Base-by-base conservation (phyloP, 2,797 vertebrate genomes). In the Sphaeramia orbicularis region DNA sequence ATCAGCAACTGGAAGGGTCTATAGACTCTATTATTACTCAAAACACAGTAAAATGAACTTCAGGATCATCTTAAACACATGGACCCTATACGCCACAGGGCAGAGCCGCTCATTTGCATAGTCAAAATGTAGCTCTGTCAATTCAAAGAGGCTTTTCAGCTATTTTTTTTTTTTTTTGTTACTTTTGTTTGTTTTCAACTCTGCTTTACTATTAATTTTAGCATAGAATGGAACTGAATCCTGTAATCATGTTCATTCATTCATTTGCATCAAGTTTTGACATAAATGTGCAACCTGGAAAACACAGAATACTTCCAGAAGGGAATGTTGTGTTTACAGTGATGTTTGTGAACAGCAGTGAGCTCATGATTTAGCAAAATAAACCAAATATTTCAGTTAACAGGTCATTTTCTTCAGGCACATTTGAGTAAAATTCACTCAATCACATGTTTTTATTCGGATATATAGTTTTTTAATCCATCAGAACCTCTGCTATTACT, bases 1-100 rank as follows among this genome's bases (percentile, higher is more conserved):
- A 60, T 1, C 2, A 6, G 21, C 30, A 59, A 16, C n/a, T 52
- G 14, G 16, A 49, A 19, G 24, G 69, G 18, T 36, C 44, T 38
- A 30, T 2, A 53, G 24, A 63, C 41, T 24, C 10, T 48, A 24
- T 59, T 53, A 65, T 59, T 45, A 76, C 36, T 58, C 55, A 65
- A 68, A 77, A 76, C 6, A 66, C 14, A 74, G 51, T 57, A 8
- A 65, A 78, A 61, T 56, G 10, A 50, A 7, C 43, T 7, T 65
- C 15, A 44, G 7, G 19, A 11, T 36, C 35, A 32, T 72, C 69
- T 40, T 44, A 41, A 54, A 57, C 38, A 36, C 4, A 19, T 43
- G 10, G 47, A 40, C 16, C 24, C 15, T 53, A 16, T 21, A 40
- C 2, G 32, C 63, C 41, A 14, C 49, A 57, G 41, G 55, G 36